phyloP scores from a whole-genome alignment of 2,113 vertebrate species.

The Phaethon lepturus region DNA sequence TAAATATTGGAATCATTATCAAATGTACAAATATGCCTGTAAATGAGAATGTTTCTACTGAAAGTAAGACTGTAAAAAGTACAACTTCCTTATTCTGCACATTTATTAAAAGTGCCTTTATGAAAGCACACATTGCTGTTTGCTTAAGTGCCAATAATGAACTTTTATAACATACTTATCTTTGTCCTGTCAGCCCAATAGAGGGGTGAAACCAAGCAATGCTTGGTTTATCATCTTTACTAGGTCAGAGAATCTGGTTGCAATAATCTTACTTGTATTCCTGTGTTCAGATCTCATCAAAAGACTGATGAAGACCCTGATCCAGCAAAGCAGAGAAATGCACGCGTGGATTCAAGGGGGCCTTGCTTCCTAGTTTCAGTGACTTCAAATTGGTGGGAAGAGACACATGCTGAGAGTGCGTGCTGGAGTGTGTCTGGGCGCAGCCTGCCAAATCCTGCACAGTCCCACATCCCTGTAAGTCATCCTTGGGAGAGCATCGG shows the following conservation, averaged over 20 bases:
- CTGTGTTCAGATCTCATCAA: neutral
- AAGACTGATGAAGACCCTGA: neutral
- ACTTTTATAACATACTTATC: neutral
- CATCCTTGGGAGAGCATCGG: neutral
- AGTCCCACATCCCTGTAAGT: neutral
- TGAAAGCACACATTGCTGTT: neutral
- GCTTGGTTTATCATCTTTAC: neutral
- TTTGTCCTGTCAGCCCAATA: neutral
- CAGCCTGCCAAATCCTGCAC: neutral
- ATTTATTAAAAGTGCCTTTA: neutral
- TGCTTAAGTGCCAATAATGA: neutral
- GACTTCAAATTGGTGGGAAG: neutral
- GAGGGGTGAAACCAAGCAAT: neutral
- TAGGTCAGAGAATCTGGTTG: neutral
- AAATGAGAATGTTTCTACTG: neutral
- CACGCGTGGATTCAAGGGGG: neutral
- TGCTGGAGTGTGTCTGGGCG: neutral
- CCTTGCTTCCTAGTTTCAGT: neutral
- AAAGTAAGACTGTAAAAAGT: neutral
- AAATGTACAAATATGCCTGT: neutral
- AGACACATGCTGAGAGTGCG: rapidly evolving
- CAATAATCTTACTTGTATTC: neutral
- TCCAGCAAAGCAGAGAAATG: neutral
- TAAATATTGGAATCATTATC: neutral
- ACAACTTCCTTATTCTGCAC: neutral